These are phyloP conservation scores for Pseudococcus jackbeardsleyi DNA, from an alignment of 2,888 invertebrate genomes.

Conservation along the genomic window DNA sequence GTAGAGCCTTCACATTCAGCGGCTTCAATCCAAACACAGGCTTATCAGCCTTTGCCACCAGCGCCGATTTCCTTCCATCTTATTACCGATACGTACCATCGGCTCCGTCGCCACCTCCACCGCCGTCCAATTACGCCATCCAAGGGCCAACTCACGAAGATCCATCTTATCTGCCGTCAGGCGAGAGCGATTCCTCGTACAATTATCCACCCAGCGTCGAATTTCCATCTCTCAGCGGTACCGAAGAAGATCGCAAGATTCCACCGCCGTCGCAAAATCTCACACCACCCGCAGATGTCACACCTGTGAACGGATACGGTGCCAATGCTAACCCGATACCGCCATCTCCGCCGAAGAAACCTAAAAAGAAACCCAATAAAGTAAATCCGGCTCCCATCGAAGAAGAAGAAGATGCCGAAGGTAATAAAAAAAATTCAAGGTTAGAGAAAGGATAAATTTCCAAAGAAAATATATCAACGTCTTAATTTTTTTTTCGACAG, in stretches of 20 bases:
- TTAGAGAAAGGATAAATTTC: neutral
- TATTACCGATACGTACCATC: constrained; percentile 61
- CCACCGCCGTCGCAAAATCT: constrained; percentile 33
- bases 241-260: constrained; percentile 34
- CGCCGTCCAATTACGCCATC: neutral
- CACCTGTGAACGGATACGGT: constrained; percentile 32
- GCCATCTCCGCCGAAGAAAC: constrained; percentile 47
- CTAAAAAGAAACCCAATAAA: constrained; percentile 60
- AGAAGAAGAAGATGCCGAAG: constrained; percentile 66
- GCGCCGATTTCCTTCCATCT: constrained; percentile 66
- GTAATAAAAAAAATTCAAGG: constrained; percentile 18
- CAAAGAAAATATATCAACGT: neutral
- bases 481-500: constrained; percentile 17
- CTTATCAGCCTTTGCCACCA: constrained; percentile 67
- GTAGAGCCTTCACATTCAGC: constrained; percentile 67
- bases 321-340: neutral
- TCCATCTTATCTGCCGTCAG: constrained; percentile 38
- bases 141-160: constrained; percentile 18
- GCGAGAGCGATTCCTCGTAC: constrained; percentile 38
- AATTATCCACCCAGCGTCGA: constrained; percentile 41
- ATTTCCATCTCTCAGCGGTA: neutral
- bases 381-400: constrained; percentile 53
- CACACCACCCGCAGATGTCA: constrained; percentile 50
- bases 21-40: constrained; percentile 68
- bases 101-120: neutral